These are phyloP conservation scores for Sebastes schlegelii DNA, from an alignment of 2,113 vertebrate genomes.

Conservation along the genomic window DNA sequence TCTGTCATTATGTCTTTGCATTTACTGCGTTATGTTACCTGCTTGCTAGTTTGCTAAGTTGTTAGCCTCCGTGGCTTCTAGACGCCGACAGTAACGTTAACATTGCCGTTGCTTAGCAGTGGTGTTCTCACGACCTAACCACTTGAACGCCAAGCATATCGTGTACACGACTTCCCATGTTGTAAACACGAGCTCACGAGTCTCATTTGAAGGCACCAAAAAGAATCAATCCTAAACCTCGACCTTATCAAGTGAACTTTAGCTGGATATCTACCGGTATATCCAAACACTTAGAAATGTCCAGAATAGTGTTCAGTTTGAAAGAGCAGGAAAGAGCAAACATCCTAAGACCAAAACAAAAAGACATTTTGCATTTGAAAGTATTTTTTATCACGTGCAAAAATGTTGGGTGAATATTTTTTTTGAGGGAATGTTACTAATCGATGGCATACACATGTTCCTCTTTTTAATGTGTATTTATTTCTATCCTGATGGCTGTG, in stretches of 20 bases:
- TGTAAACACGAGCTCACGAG: too few relatives aligned
- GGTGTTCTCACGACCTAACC: too few relatives aligned
- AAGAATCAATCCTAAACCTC: not conserved
- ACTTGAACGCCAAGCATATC: too few relatives aligned
- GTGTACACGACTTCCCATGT: too few relatives aligned
- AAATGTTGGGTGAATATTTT: not conserved
- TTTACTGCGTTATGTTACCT: too few relatives aligned
- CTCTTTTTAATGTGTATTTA: constrained; percentile 53
- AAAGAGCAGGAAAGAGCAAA: not conserved
- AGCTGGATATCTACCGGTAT: not conserved
- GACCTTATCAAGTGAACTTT: not conserved
- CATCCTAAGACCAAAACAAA: constrained; percentile 13
- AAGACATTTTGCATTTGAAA: not conserved
- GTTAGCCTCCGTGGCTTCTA: too few relatives aligned
- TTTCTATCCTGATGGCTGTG: constrained; percentile 5
- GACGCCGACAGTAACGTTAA: too few relatives aligned
- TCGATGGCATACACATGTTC: constrained; percentile 12
- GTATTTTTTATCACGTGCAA: constrained; percentile 12
- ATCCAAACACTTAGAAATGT: not conserved
- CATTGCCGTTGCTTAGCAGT: too few relatives aligned
- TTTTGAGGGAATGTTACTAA: constrained; percentile 34
- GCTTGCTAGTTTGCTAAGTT: too few relatives aligned
- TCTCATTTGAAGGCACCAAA: too few relatives aligned
- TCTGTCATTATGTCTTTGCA: too few relatives aligned
- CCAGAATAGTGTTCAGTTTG: not conserved